Evolutionary conservation across 2,113 vertebrate genomes (phyloP), one percentile per base, ranked within the genome.

Genomic region (Aphyosemion australe): DNA sequence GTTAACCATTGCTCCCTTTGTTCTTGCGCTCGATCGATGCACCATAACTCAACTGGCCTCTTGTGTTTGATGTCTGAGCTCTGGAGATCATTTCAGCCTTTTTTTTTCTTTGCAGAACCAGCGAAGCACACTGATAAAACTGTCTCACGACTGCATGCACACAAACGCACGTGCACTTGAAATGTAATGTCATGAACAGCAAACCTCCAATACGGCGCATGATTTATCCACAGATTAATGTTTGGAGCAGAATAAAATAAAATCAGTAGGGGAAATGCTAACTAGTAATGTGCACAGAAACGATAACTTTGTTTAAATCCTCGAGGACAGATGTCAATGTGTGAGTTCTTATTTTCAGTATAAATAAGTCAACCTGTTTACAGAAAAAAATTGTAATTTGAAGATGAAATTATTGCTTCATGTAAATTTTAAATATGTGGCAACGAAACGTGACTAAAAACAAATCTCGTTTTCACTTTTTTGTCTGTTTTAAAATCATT

Each of bases 21-120:
- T 88, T 91, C 87, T 83, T 41, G 80, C 74, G 64, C 76, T 84
- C 79, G 66, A 76, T 84, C 78, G 80, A 91, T 85, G 87, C 77
- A 14, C 76, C 87, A 90, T 90, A 90, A 91, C 81, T 90, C 87
- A 90, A 61, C 68, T 39, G 73, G 72, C 83, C 84, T 83, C 83
- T 74, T 51, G 65, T 73, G 87, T 89, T 90, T 90, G 89, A 87
- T 87, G 88, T 88, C 77, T 78, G 76, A 76, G 85, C 81, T 89
- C 88, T 91, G 88, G 87, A 89, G 85, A 91, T 88, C 85, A 88
- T 90, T 91, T 84, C 66, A 68, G 68, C 74, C 71, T 26, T 80
- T 86, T 86, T 37, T 37, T 37, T 37, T 1, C 26, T 26, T 67
- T 50, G 59, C 39, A 59, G 61, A 81, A 72, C 75, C 72, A 80